Percentiles rank a stretch among this genome's conserved stretches.
Conservation (phyloP, 2,888 invertebrate genomes). For the Ophraella communa region DNA sequence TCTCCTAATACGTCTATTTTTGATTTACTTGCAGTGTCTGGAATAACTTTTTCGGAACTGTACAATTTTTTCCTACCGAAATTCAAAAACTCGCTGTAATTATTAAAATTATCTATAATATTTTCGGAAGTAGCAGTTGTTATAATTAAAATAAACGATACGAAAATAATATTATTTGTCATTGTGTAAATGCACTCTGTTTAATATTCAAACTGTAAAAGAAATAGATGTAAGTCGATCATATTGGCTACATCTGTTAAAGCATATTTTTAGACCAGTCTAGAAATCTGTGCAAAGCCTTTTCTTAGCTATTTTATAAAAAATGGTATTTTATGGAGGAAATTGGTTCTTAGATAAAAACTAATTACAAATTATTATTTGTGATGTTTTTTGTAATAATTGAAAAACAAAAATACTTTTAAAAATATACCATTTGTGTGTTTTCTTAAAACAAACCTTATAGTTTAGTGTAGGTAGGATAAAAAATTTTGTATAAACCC, state of each 20-base stretch:
- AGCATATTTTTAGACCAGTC: neutral
- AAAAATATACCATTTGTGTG: too few relatives aligned
- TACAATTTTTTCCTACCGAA: conserved; percentile 54
- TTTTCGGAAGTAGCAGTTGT: neutral
- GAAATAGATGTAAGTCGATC: neutral
- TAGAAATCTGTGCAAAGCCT: neutral
- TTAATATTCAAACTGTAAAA: neutral
- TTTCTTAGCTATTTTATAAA: too few relatives aligned
- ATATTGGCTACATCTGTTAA: neutral
- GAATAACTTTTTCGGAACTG: conserved; percentile 43
- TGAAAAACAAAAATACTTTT: too few relatives aligned
- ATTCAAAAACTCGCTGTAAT: conserved; percentile 55
- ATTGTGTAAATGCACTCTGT: conserved; percentile 1
- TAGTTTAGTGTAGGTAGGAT: too few relatives aligned
- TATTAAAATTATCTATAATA: neutral
- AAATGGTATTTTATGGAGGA: too few relatives aligned
- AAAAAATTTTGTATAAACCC: too few relatives aligned
- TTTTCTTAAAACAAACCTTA: too few relatives aligned
- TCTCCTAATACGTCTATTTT: conserved; percentile 65
- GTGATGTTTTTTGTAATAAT: too few relatives aligned
- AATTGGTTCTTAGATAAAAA: too few relatives aligned
- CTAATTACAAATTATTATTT: too few relatives aligned
- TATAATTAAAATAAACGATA: conserved; percentile 2
- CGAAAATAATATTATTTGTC: neutral
- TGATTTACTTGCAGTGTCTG: conserved; percentile 59